A percentile compares a stretch with the other conserved stretches of the same genome.
Evolutionary conservation across 37 sponge, comb jelly and placozoan genomes (phyloP).

Genomic region (Crambe crambe): DNA sequence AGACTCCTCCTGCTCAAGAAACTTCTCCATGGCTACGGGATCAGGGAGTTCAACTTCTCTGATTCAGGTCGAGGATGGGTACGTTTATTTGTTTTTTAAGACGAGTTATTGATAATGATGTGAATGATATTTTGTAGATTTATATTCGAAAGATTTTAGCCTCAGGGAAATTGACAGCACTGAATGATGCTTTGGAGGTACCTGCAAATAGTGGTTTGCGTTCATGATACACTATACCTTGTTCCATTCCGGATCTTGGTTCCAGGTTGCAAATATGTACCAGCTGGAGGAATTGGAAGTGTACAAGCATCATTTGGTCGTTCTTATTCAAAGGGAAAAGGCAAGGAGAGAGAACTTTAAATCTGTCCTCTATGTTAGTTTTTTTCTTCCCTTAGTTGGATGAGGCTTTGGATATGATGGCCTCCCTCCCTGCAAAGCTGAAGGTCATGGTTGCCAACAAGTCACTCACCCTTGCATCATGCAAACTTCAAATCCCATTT

Average conservation of each 20-base stretch:
- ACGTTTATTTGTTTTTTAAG: no score
- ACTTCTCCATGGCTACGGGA: constrained; percentile 54
- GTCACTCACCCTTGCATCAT: not conserved
- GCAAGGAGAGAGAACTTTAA: not conserved
- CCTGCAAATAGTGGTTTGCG: no score
- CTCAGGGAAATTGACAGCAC: not conserved
- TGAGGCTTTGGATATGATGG: not conserved
- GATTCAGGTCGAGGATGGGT: constrained; percentile 33
- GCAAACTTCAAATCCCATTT: constrained; percentile 21
- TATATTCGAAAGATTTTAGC: constrained; percentile 33
- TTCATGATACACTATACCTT: no score
- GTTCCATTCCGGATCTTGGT: not conserved
- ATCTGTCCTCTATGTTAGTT: not conserved
- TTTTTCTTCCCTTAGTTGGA: not conserved
- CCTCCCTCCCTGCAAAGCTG: not conserved
- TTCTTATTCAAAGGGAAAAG: constrained; percentile 16
- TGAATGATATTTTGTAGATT: constrained; percentile 6
- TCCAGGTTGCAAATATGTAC: constrained; percentile 46
- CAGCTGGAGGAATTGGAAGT: constrained; percentile 27
- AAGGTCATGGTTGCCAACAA: not conserved
- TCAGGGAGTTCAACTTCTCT: constrained; percentile 57
- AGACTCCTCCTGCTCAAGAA: constrained; percentile 50
- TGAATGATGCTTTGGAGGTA: constrained; percentile 53
- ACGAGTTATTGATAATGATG: constrained; percentile 19
- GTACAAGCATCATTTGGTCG: constrained; percentile 26